phyloP scores from a whole-genome alignment of 2,113 vertebrate species.

The Meriones unguiculatus region DNA sequence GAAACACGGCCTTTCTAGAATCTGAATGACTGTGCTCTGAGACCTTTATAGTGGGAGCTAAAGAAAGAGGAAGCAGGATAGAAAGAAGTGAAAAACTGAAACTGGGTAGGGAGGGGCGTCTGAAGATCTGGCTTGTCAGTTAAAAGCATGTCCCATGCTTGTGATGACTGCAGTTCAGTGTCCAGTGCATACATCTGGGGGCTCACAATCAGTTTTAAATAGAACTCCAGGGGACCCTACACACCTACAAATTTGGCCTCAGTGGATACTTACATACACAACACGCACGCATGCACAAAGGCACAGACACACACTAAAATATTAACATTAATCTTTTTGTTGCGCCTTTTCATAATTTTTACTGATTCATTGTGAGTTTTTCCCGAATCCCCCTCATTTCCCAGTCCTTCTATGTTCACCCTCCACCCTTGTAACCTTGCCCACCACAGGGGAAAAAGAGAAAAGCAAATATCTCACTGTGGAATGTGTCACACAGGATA shows the following conservation, averaged over 20 bases:
- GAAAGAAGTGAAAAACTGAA: constrained; percentile 28
- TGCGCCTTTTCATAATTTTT: not conserved
- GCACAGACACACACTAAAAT: not conserved
- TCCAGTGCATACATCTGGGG: not conserved
- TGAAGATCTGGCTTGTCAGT: not conserved
- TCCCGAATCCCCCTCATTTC: not conserved
- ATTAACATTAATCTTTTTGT: not conserved
- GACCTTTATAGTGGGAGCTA: not conserved
- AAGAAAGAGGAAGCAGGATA: constrained; percentile 18
- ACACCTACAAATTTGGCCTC: not conserved
- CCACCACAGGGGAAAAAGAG: not conserved
- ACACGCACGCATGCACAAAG: not conserved
- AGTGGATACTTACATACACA: too few species aligned
- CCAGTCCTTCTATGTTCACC: not conserved
- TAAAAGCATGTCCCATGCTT: not conserved
- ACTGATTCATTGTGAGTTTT: not conserved
- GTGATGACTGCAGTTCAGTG: not conserved
- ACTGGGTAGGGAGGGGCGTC: not conserved
- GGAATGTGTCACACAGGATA: not conserved
- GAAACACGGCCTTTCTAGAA: not conserved
- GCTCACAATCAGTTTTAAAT: not conserved
- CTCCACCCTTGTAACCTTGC: not conserved
- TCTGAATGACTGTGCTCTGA: not conserved
- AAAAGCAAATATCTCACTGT: not conserved
- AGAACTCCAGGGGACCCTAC: too few species aligned